Conservation (phyloP, 2,797 vertebrate species). For the Sebastes reedi region DNA sequence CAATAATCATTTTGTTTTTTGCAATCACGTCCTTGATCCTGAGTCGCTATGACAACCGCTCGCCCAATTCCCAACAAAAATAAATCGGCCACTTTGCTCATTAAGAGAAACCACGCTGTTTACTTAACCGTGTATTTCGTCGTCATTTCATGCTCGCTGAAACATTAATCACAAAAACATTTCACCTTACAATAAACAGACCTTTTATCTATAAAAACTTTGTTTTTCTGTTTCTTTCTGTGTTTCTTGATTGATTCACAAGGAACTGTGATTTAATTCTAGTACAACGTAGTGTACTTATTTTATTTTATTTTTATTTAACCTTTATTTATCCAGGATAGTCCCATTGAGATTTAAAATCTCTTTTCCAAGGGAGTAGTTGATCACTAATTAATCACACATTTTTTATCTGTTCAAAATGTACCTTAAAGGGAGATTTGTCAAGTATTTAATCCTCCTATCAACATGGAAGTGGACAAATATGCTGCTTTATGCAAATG, state of each 20-base stretch:
- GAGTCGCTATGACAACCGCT: conserved; percentile 13
- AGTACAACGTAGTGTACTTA: background rate
- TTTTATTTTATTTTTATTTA: background rate
- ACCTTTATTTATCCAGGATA: background rate
- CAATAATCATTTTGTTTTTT: background rate
- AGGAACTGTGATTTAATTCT: background rate
- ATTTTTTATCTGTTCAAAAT: too few relatives aligned
- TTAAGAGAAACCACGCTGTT: conserved; percentile 10
- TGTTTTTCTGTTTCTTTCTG: background rate
- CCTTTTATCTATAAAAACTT: background rate
- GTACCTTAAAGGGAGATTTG: too few relatives aligned
- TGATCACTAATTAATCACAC: too few relatives aligned
- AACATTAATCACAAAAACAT: background rate
- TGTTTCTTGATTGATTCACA: background rate
- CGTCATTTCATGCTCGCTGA: background rate
- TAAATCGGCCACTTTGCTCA: conserved; percentile 16
- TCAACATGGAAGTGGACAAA: too few relatives aligned
- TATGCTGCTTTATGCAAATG: too few relatives aligned
- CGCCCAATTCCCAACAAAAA: conserved; percentile 4
- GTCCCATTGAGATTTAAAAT: background rate
- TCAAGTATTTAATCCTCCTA: too few relatives aligned
- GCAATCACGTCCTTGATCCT: background rate
- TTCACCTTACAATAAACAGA: background rate
- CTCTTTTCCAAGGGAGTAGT: too few relatives aligned
- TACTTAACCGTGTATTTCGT: background rate